Percentiles rank a stretch among this genome's conserved stretches.
phyloP scores from a whole-genome alignment of 1,140 invertebrate genomes.

The Bemisia tabaci region DNA sequence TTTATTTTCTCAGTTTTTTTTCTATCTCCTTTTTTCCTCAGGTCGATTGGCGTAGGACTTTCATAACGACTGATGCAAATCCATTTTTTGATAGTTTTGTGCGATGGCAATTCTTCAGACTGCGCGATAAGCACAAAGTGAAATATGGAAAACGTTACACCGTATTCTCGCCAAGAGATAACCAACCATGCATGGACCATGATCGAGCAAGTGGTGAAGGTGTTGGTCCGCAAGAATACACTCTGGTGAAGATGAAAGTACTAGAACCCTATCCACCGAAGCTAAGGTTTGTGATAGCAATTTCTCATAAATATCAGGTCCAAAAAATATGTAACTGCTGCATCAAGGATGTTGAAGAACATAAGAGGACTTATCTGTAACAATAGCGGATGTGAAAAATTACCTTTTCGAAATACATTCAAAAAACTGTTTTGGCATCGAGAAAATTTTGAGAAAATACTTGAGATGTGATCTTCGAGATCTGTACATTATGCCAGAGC shows the following conservation, averaged over 20 bases:
- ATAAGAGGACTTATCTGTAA: too few relatives aligned
- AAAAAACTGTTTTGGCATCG: too few relatives aligned
- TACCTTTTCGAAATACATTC: too few relatives aligned
- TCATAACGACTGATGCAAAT: conserved; percentile 97
- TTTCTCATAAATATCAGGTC: conserved; percentile 4
- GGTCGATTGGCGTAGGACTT: conserved; percentile 92
- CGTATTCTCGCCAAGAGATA: conserved; percentile 91
- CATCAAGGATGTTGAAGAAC: neutral
- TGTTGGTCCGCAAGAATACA: conserved; percentile 96
- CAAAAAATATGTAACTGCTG: too few relatives aligned
- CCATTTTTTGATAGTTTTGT: conserved; percentile 98
- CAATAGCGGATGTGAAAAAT: too few relatives aligned
- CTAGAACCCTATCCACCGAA: conserved; percentile 55
- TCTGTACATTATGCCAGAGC: too few relatives aligned
- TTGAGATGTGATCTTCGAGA: too few relatives aligned
- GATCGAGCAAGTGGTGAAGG: conserved; percentile 92
- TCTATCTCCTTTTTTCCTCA: conserved; percentile 30
- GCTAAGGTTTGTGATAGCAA: conserved; percentile 39
- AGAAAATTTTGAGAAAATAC: too few relatives aligned
- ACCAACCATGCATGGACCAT: conserved; percentile 99
- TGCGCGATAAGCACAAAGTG: conserved; percentile 71
- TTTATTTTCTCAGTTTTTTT: too few relatives aligned
- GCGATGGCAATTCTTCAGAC: conserved; percentile 84
- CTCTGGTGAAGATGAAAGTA: conserved; percentile 88
- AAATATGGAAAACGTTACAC: conserved; percentile 96